Percentiles rank a stretch among this genome's conserved stretches.
Evolutionary conservation across 2,888 invertebrate species (phyloP).

Genomic region (Siphonodentalium dalli): DNA sequence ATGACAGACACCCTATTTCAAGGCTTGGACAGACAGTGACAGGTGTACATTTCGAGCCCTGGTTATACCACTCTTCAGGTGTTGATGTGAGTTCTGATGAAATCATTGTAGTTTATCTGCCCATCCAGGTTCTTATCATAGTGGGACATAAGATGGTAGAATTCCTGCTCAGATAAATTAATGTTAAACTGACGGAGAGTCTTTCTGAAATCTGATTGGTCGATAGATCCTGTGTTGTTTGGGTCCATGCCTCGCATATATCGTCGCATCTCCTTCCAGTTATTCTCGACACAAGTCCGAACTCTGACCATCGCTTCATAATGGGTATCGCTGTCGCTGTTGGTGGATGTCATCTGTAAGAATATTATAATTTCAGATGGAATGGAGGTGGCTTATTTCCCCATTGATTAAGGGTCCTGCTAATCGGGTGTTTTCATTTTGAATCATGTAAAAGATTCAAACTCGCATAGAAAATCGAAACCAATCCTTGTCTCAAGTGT

Average conservation of each 20-base stretch:
- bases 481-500: too few species aligned
- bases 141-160: constrained; percentile 51
- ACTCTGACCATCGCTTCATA: constrained; percentile 46
- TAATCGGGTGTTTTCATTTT: too few species aligned
- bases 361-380: background rate
- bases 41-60: too few species aligned
- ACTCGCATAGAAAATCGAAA: too few species aligned
- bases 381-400: background rate
- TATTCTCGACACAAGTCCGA: constrained; percentile 42
- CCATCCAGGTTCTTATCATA: constrained; percentile 55
- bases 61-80: constrained; percentile 22
- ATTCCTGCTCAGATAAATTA: constrained; percentile 60
- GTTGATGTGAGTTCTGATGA: constrained; percentile 51
- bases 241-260: constrained; percentile 48
- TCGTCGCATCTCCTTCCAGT: constrained; percentile 62
- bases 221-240: constrained; percentile 39
- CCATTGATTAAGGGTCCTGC: background rate
- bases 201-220: constrained; percentile 48
- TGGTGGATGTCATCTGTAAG: background rate
- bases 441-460: background rate
- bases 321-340: constrained; percentile 1
- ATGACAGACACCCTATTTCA: too few species aligned
- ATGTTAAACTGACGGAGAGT: constrained; percentile 54
- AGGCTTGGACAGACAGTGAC: too few species aligned
- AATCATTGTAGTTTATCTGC: constrained; percentile 57